phyloP scores from a whole-genome alignment of 2,888 invertebrate genomes.

The Diogma glabrata region DNA sequence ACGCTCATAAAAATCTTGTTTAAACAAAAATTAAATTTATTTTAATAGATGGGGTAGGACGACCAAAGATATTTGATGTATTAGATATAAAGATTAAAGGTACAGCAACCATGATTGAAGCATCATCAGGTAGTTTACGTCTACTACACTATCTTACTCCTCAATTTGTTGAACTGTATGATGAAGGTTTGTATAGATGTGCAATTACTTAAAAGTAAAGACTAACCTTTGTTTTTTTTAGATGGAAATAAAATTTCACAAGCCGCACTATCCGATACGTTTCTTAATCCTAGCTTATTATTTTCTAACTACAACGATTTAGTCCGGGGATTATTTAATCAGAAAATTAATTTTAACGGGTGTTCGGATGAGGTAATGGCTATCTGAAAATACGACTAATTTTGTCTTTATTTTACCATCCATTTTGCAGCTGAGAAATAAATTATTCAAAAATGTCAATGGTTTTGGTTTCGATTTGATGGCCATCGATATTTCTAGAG shows the following conservation, averaged over 20 bases:
- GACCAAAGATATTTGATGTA: too few relatives aligned
- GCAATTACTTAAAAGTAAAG: too few relatives aligned
- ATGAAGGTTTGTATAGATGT: too few relatives aligned
- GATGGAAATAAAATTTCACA: too few relatives aligned
- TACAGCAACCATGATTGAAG: too few relatives aligned
- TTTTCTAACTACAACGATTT: constrained; percentile 32
- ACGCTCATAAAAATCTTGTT: too few relatives aligned
- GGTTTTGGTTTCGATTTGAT: constrained; percentile 1
- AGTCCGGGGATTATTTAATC: constrained; percentile 42
- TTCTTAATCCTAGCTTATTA: constrained; percentile 8
- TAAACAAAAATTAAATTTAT: too few relatives aligned
- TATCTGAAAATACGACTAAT: neutral
- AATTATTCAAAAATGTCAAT: neutral
- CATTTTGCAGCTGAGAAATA: neutral
- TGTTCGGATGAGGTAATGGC: constrained; percentile 12
- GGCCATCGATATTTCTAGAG: constrained; percentile 3
- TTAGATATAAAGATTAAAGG: too few relatives aligned
- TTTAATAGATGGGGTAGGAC: too few relatives aligned
- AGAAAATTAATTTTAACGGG: constrained; percentile 22
- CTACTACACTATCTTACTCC: neutral
- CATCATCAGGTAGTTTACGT: too few relatives aligned
- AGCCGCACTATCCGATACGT: constrained; percentile 12
- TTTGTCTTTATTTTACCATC: neutral
- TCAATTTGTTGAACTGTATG: neutral
- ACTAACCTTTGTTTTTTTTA: too few relatives aligned